A percentile compares a stretch with the other conserved stretches of the same genome.
phyloP scores from a whole-genome alignment of 2,888 invertebrate species.

The Heliconius hortense region DNA sequence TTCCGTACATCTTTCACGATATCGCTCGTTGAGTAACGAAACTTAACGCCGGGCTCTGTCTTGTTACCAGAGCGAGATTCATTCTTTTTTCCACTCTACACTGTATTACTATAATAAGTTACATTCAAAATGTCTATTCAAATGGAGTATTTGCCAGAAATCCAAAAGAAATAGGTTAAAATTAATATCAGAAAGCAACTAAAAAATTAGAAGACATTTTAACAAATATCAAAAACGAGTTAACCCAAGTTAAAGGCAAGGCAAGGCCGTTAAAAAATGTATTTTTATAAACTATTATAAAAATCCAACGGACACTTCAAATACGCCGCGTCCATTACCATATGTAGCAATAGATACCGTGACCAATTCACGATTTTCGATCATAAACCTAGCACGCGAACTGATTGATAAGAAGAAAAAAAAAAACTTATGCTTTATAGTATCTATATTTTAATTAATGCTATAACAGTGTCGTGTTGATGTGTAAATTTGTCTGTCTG shows the following conservation, averaged over 20 bases:
- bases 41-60: too few species aligned
- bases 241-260: slow-evolving; percentile 1
- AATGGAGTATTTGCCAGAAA: too few species aligned
- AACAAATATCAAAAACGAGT: slow-evolving; percentile 18
- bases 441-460: slow-evolving; percentile 52
- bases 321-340: slow-evolving; percentile 46
- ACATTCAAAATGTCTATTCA: too few species aligned
- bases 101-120: too few species aligned
- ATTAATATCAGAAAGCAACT: background rate
- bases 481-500: background rate
- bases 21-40: too few species aligned
- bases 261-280: slow-evolving; percentile 26
- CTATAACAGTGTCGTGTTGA: slow-evolving; percentile 28
- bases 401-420: slow-evolving; percentile 46
- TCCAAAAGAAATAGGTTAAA: slow-evolving; percentile 4
- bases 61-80: too few species aligned
- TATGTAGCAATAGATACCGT: slow-evolving; percentile 46
- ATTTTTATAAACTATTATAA: slow-evolving; percentile 34
- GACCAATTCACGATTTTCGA: slow-evolving; percentile 54
- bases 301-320: slow-evolving; percentile 41
- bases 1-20: too few species aligned
- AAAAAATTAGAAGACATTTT: background rate
- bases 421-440: slow-evolving; percentile 46
- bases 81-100: too few species aligned
- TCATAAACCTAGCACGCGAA: slow-evolving; percentile 55